Evolutionary conservation across 2,797 vertebrate species (phyloP).

Genomic region (Diplodus puntazzo): DNA sequence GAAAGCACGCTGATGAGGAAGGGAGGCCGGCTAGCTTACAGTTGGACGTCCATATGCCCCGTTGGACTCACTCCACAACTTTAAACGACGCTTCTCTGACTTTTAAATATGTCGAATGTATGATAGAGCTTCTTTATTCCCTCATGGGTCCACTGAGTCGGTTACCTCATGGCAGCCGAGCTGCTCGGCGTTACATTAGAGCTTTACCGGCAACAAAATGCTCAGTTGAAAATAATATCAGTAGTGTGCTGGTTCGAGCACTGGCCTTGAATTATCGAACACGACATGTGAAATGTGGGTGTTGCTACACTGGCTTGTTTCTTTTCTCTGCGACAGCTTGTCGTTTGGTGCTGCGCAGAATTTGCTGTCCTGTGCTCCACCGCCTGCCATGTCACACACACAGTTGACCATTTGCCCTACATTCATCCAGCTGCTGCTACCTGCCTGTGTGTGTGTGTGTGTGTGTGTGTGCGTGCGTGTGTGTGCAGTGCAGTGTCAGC

Average conservation of each 20-base stretch:
- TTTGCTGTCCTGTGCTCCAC: conserved; percentile 61
- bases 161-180: conserved; percentile 44
- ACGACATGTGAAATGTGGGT: conserved; percentile 37
- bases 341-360: conserved; percentile 59
- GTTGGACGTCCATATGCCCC: conserved; percentile 25
- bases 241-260: neutral
- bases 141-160: neutral
- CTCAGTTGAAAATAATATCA: neutral
- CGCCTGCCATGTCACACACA: conserved; percentile 67
- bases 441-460: conserved; percentile 25
- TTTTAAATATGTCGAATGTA: neutral
- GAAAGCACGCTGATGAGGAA: conserved; percentile 67
- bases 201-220: neutral
- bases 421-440: conserved; percentile 60
- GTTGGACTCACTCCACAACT: neutral
- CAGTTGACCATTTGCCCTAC: conserved; percentile 71
- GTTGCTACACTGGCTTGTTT: conserved; percentile 33
- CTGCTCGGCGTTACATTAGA: neutral
- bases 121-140: neutral
- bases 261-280: conserved; percentile 23
- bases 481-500: conserved; percentile 25
- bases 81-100: fast-evolving
- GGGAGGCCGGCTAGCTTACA: conserved; percentile 42
- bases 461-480: neutral
- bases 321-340: conserved; percentile 61